A percentile compares a stretch with the other conserved stretches of the same genome.
These are phyloP conservation scores for Melinaea marsaeus DNA, from an alignment of 2,888 invertebrate genomes.

Conservation along the genomic window DNA sequence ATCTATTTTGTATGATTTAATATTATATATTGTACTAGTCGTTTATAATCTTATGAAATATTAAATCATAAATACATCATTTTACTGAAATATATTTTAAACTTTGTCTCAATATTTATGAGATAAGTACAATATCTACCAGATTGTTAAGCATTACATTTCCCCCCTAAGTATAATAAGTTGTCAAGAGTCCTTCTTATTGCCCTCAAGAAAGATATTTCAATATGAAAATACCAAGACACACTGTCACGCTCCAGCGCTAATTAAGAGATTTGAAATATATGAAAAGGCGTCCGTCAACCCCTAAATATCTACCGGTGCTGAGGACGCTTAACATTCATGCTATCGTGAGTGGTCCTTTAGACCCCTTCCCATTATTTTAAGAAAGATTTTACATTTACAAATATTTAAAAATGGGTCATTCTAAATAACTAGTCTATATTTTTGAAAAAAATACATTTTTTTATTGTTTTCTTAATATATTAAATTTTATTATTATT, in stretches of 20 bases:
- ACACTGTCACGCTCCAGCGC: conserved; percentile 27
- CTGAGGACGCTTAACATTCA: conserved; percentile 51
- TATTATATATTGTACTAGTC: too few species aligned
- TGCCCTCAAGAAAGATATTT: conserved; percentile 17
- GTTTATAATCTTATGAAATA: too few species aligned
- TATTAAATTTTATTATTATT: too few species aligned
- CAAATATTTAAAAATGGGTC: conserved; percentile 34
- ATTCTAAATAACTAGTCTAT: neutral
- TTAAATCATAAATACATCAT: too few species aligned
- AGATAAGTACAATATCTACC: too few species aligned
- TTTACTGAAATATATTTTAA: too few species aligned
- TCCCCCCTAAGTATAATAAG: too few species aligned
- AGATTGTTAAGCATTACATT: too few species aligned
- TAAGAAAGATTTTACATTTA: conserved; percentile 54
- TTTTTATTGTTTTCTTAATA: too few species aligned
- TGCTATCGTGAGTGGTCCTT: conserved; percentile 43
- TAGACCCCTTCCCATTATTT: conserved; percentile 53
- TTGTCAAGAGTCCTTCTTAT: conserved; percentile 9
- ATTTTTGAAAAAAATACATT: too few species aligned
- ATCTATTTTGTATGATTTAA: too few species aligned
- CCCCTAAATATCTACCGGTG: conserved; percentile 51
- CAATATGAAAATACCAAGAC: conserved; percentile 21
- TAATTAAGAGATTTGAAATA: conserved; percentile 39
- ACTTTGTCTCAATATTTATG: too few species aligned
- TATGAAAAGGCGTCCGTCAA: conserved; percentile 41